A percentile compares a stretch with the other conserved stretches of the same genome.
Evolutionary conservation across 2,797 vertebrate genomes (phyloP).

Genomic region (Clarias pachynema): DNA sequence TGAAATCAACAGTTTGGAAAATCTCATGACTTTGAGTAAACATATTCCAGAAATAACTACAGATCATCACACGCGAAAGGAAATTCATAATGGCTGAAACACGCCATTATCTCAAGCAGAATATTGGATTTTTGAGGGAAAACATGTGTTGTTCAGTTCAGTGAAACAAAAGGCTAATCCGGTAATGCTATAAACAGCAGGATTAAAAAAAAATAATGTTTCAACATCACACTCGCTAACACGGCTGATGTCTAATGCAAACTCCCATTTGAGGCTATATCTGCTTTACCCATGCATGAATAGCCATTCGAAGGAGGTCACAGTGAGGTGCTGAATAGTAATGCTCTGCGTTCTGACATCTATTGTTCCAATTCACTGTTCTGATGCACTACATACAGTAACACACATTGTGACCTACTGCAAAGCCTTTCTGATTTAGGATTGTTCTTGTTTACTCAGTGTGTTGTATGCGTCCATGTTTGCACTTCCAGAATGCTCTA

Average conservation of each 20-base stretch:
- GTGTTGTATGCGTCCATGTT: not conserved
- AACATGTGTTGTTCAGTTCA: not conserved
- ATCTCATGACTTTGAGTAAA: not conserved
- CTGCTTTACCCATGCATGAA: constrained; percentile 42
- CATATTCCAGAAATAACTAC: not conserved
- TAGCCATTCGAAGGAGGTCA: constrained; percentile 58
- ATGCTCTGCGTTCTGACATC: constrained; percentile 3
- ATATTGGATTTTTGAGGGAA: constrained; percentile 5
- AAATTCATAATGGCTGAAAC: not conserved
- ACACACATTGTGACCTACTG: not conserved
- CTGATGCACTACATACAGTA: not conserved
- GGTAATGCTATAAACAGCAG: not conserved
- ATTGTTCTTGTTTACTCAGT: not conserved
- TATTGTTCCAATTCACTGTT: not conserved
- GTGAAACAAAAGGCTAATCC: not conserved
- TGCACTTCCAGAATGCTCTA: not conserved
- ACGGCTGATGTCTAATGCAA: not conserved
- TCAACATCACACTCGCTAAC: not conserved
- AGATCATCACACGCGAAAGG: not conserved
- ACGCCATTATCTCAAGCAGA: not conserved
- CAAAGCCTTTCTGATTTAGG: not conserved
- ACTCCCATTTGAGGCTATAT: constrained; percentile 30
- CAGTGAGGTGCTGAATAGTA: constrained; percentile 13
- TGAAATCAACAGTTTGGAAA: constrained; percentile 8
- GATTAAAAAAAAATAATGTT: not conserved